Evolutionary conservation across 2,113 vertebrate species (phyloP), one percentile per base, ranked within the genome.

Genomic region (Tyto alba): DNA sequence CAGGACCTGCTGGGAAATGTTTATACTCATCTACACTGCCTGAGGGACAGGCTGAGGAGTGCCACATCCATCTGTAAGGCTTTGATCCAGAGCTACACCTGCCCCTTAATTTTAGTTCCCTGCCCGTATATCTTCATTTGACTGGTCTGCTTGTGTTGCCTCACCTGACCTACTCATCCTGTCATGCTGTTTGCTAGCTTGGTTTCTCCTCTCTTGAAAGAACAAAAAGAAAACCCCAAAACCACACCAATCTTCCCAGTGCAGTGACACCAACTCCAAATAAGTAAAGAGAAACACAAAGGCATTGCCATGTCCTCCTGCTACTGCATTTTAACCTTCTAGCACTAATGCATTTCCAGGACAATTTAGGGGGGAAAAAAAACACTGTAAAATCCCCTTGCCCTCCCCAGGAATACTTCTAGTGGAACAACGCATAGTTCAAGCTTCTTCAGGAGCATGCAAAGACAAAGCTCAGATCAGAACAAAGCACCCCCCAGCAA

Each of bases 361-460:
- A 23, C 30, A 76, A 38, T 27, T 16, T n/a, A 18, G 6, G 8
- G 21, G 6, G 8, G 11, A 17, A 34, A 50, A 45, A 75, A 47
- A 29, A 3, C 5, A 8, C 85, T 23, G 9, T 27, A 45, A 68
- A 67, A 55, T 29, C 22, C n/a, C 22, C 36, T 79, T 18, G 19
- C 67, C 40, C 40, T 62, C 45, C 30, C 40, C 32, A 45, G 50
- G 57, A 72, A 67, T 59, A 45, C 43, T 52, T 57, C 26, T 52
- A 63, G 25, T 14, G 25, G 22, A 73, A 40, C 26, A 78, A 66
- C 25, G 40, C 13, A 36, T 0, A 69, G 25, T 52, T 72, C 34
- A 47, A 30, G 29, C 14, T 57, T 68, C 41, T 43, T 52, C 20
- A 11, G 0, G 3, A 45, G 55, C 17, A 20, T 1, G 2, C 1